A percentile compares a stretch with the other conserved stretches of the same genome.
Evolutionary conservation across 2,113 vertebrate species (phyloP).

Genomic region (Charina bottae): DNA sequence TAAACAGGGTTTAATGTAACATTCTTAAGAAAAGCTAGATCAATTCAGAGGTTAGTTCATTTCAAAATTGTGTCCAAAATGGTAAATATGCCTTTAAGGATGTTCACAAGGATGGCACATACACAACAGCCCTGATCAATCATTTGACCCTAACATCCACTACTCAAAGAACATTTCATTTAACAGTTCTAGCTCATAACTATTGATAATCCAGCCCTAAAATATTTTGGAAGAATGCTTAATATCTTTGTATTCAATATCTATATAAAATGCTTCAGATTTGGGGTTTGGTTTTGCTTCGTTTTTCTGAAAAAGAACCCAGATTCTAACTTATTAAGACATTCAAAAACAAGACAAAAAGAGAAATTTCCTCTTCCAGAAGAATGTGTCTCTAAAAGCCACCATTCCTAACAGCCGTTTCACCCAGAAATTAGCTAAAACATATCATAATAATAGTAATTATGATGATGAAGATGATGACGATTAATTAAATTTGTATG

Average conservation of each 20-base stretch:
- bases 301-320: no score
- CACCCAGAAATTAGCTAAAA: constrained; percentile 52
- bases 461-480: background rate
- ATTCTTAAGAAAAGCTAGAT: constrained; percentile 45
- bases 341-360: background rate
- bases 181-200: background rate
- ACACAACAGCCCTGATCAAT: no score
- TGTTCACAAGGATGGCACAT: background rate
- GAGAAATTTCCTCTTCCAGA: constrained; percentile 36
- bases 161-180: background rate
- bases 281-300: background rate
- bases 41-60: background rate
- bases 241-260: background rate
- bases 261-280: background rate
- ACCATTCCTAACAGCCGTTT: constrained; percentile 22
- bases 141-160: no score
- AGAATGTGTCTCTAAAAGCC: constrained; percentile 50
- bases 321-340: constrained; percentile 38
- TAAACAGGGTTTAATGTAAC: constrained; percentile 38
- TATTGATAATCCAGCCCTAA: background rate
- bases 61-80: background rate
- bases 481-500: background rate
- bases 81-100: background rate
- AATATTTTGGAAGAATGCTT: background rate
- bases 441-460: background rate